A percentile compares a stretch with the other conserved stretches of the same genome.
Evolutionary conservation across 2,113 vertebrate species (phyloP).

Genomic region (Carassius auratus): DNA sequence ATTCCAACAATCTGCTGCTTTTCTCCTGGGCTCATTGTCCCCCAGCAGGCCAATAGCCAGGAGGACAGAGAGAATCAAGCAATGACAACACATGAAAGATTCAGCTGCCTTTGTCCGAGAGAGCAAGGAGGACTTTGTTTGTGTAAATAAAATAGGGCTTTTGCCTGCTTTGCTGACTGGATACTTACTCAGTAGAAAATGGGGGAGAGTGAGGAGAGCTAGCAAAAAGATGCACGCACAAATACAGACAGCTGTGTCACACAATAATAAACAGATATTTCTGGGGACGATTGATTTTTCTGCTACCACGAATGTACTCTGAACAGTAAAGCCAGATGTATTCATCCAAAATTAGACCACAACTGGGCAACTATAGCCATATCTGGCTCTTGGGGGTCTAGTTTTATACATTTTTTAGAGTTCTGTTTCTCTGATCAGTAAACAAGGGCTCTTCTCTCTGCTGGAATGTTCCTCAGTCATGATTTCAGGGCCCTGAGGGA

Average conservation of each 20-base stretch:
- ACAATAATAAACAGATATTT: slow-evolving; percentile 24
- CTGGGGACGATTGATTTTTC: neutral
- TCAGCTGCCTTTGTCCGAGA: slow-evolving; percentile 99
- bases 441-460: slow-evolving; percentile 66
- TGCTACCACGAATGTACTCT: neutral
- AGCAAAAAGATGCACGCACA: slow-evolving; percentile 44
- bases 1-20: slow-evolving; percentile 99
- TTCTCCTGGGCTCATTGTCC: slow-evolving; percentile 99
- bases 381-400: neutral
- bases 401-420: slow-evolving; percentile 39
- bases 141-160: slow-evolving; percentile 99
- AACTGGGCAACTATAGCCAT: neutral
- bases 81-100: slow-evolving; percentile 99
- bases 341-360: slow-evolving; percentile 10
- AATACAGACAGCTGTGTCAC: slow-evolving; percentile 43
- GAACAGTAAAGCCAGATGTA: slow-evolving; percentile 32
- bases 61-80: slow-evolving; percentile 99
- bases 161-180: slow-evolving; percentile 90
- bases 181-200: slow-evolving; percentile 83
- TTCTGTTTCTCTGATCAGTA: slow-evolving; percentile 53
- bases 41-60: slow-evolving; percentile 98
- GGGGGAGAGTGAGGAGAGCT: slow-evolving; percentile 31
- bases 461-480: slow-evolving; percentile 70
- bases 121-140: slow-evolving; percentile 98
- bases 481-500: slow-evolving; percentile 65